phyloP scores from a whole-genome alignment of 2,888 invertebrate genomes.

The Platycnemis pennipes region DNA sequence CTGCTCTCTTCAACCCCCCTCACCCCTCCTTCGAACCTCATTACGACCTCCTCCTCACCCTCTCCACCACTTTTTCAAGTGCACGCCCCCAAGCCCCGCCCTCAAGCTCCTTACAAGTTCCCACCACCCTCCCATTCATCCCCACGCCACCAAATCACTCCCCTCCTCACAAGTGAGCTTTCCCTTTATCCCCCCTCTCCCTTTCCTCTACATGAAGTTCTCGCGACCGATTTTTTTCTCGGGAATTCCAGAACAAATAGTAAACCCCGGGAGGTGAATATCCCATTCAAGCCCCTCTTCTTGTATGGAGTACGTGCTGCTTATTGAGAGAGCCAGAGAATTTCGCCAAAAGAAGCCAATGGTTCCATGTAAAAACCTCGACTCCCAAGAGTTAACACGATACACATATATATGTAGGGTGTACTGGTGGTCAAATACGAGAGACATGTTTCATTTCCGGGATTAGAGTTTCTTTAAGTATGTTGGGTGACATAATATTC shows the following conservation, averaged over 20 bases:
- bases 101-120: neutral
- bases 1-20: neutral
- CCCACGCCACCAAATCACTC: neutral
- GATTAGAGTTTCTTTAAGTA: too few species aligned
- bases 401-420: too few species aligned
- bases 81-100: neutral
- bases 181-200: neutral
- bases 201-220: neutral
- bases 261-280: neutral
- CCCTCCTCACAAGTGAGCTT: neutral
- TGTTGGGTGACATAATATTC: too few species aligned
- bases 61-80: neutral
- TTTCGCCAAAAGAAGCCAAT: too few species aligned
- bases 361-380: too few species aligned
- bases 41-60: neutral
- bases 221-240: neutral
- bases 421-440: too few species aligned
- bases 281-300: neutral
- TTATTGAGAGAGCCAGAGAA: too few species aligned
- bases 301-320: too few species aligned
- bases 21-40: neutral
- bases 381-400: too few species aligned
- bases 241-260: neutral
- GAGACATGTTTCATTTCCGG: too few species aligned
- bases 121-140: neutral